These are phyloP conservation scores for Eupithecia pulchellata DNA, from an alignment of 2,888 invertebrate species.

Conservation along the genomic window DNA sequence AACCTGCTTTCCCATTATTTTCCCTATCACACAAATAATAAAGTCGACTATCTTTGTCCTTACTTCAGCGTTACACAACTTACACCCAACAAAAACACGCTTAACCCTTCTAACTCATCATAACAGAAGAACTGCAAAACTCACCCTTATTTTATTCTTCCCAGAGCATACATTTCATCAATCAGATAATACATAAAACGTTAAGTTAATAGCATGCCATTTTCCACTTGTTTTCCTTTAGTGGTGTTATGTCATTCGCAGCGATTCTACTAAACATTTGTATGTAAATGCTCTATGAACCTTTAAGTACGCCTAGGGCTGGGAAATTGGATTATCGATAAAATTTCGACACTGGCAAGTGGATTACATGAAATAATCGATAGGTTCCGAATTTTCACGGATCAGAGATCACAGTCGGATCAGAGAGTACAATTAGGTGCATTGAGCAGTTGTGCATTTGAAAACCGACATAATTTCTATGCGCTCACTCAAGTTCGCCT, in stretches of 20 bases:
- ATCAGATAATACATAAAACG: slow-evolving; percentile 53
- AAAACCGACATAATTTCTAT: background rate
- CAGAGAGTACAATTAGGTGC: background rate
- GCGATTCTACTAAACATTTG: slow-evolving; percentile 53
- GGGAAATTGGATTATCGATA: slow-evolving; percentile 16
- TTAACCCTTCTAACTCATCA: slow-evolving; percentile 24
- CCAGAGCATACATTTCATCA: slow-evolving; percentile 52
- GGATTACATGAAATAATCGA: background rate
- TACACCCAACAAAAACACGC: slow-evolving; percentile 21
- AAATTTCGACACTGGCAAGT: background rate
- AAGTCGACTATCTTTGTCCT: slow-evolving; percentile 7
- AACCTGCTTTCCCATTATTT: background rate
- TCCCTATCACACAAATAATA: slow-evolving; percentile 8
- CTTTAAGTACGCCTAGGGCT: slow-evolving; percentile 21
- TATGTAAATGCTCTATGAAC: slow-evolving; percentile 51
- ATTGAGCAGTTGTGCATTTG: background rate
- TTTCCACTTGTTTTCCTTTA: slow-evolving; percentile 56
- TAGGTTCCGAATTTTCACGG: background rate
- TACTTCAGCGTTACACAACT: slow-evolving; percentile 8
- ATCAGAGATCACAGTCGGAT: background rate
- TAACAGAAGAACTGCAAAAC: slow-evolving; percentile 36
- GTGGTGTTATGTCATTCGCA: slow-evolving; percentile 55
- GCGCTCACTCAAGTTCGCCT: background rate
- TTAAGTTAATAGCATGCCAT: slow-evolving; percentile 54
- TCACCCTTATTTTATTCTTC: slow-evolving; percentile 46